Evolutionary conservation across 1,140 invertebrate genomes (phyloP), one percentile per base, ranked within the genome.

Genomic region (Dreissena polymorpha): DNA sequence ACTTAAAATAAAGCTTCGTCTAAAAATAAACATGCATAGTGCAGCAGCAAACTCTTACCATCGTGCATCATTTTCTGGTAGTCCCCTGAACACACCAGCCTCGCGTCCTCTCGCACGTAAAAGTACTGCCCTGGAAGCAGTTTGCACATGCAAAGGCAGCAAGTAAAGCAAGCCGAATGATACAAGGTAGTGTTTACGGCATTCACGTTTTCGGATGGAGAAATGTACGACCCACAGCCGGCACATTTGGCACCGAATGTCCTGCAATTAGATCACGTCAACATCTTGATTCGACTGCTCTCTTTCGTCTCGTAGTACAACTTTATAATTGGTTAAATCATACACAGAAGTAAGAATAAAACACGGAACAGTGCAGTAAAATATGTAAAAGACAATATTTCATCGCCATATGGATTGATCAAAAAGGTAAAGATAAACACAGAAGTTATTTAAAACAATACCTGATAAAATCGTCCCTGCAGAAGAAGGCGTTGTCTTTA

Each of bases 71-170:
- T 53, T 8, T 25, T 65, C 49, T 74, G 70, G 29, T 82, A 82
- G 27, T 82, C 79, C 6, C n/a, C 0, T 0, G 70, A 73, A 49
- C 79, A 82, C 12, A 82, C 23, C 10, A 82, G 63, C 53, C 72
- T 82, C 18, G 57, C 79, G 55, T 82, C 79, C 23, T 82, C 79
- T n/a, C 57, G 53, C 79, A 74, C 12, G 63, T 82, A 82, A 27
- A 82, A 63, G 49, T 73, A 73, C 18, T 72, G n/a, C n/a, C 79
- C 79, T 0, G 79, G 25, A n/a, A 29, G 63, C 67, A 82, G 39
- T 82, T 27, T 23, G 51, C 63, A 21, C 16, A n/a, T 16, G 57
- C 79, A 82, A 39, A 60, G 27, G 21, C 53, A 57, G 79, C 79
- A 82, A 18, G 79, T 23, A 71, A 82, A 82, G 67, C 79, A 82